Conservation (phyloP, 2,797 vertebrate species). For the Rousettus madagascariensis region DNA sequence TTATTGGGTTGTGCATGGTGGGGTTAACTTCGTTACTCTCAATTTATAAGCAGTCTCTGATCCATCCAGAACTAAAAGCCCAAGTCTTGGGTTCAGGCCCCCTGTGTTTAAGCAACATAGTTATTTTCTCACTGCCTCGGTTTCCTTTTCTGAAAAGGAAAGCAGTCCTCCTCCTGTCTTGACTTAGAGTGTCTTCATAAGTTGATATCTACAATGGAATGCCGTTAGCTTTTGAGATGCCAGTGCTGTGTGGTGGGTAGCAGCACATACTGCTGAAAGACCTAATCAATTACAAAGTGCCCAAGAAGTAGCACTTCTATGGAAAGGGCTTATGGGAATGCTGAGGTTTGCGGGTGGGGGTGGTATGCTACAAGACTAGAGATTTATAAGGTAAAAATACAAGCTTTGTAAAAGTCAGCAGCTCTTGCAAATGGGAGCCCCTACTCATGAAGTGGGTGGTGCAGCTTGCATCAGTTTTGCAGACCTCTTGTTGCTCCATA, state of each 20-base stretch:
- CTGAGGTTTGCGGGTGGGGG: not conserved
- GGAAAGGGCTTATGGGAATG: not conserved
- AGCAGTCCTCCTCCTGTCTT: not conserved
- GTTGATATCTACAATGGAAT: not conserved
- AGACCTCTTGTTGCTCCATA: not conserved
- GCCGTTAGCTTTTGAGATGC: not conserved
- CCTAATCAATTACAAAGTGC: not conserved
- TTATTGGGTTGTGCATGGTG: not conserved
- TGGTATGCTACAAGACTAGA: not conserved
- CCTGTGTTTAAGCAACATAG: not conserved
- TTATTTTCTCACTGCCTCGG: not conserved
- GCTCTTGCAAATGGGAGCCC: not conserved
- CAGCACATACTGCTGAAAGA: not conserved
- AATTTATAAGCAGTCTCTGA: not conserved
- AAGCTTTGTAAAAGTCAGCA: conserved; percentile 18
- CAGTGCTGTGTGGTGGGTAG: not conserved
- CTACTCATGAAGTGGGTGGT: not conserved
- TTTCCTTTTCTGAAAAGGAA: conserved; percentile 34
- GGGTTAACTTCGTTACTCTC: conserved; percentile 18
- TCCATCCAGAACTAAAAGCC: not conserved
- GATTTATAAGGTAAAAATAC: not conserved
- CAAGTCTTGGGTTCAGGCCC: not conserved
- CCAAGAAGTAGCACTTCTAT: not conserved
- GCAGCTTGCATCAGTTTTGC: not conserved
- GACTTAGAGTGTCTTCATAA: not conserved